phyloP scores from a whole-genome alignment of 2,797 vertebrate genomes.

The Gymnocypris eckloni region DNA sequence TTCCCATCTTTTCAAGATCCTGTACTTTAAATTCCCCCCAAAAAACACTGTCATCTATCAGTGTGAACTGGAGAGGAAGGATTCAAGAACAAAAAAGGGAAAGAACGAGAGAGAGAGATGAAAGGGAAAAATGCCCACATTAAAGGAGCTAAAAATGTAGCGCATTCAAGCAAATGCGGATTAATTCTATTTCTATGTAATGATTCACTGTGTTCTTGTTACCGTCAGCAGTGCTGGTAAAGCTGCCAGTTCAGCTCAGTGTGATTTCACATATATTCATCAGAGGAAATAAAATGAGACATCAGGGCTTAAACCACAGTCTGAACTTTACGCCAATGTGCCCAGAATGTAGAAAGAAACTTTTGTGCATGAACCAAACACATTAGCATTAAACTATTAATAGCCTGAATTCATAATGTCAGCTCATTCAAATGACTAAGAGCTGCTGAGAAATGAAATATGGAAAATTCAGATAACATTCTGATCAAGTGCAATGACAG shows the following conservation, averaged over 20 bases:
- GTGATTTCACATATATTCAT: conserved; percentile 41
- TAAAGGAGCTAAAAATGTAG: neutral
- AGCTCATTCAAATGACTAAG: conserved; percentile 41
- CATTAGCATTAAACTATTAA: conserved; percentile 59
- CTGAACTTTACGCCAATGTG: conserved; percentile 22
- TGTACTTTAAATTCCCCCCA: conserved; percentile 13
- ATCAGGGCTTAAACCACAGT: conserved; percentile 35
- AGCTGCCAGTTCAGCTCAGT: conserved; percentile 2
- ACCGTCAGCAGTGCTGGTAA: neutral
- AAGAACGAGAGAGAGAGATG: neutral
- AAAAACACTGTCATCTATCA: conserved; percentile 18
- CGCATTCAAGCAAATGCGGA: neutral
- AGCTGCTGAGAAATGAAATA: conserved; percentile 29
- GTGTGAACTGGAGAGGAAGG: neutral
- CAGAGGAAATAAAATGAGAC: conserved; percentile 23
- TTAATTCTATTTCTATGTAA: conserved; percentile 1
- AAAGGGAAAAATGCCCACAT: neutral
- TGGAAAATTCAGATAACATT: conserved; percentile 15
- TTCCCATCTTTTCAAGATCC: conserved; percentile 31
- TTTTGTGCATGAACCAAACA: conserved; percentile 53
- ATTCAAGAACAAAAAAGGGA: conserved; percentile 11
- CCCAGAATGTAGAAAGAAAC: conserved; percentile 44
- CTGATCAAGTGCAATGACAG: conserved; percentile 9
- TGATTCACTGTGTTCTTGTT: neutral
- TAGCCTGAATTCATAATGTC: conserved; percentile 52